Evolutionary conservation across 2,888 invertebrate species (phyloP), one percentile per base, ranked within the genome.

Genomic region (Caenorhabditis plicata): DNA sequence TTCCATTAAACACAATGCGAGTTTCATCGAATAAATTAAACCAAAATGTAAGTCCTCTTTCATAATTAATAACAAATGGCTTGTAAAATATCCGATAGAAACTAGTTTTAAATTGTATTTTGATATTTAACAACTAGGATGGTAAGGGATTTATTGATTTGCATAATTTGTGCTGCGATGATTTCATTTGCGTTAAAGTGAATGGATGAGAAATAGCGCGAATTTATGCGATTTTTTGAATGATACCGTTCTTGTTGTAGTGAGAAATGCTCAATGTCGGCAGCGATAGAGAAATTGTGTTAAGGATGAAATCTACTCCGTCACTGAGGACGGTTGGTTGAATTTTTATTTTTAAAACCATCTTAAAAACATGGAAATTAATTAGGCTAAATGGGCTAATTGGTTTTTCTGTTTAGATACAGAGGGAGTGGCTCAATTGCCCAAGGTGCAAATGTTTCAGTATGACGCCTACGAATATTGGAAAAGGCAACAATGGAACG

Each of bases 191-290:
- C 29, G 7, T 27, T 7, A 27, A 9, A 9, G 4, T 5, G 40
- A 43, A 49, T 31, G 48, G 55, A 48, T 44, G 48, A 48, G 25
- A 19, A 39, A 31, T 19, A 19, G 23, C 22, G 23, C 26, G 15
- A n/a, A 13, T 2, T 3, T 9, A 26, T 29, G 40, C 44, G 45
- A 31, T 48, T 48, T 44, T 49, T 55, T 53, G 53, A 53, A 46
- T 60, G 60, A 60, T 60, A 60, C 60, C 60, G 53, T 49, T 52
- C 50, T 39, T 38, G 29, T 53, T 53, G 41, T 60, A 60, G 60
- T 60, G 60, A 60, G 45, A 53, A n/a, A 60, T 53, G 27, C 27
- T 27, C 35, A 20, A 46, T 36, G 26, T 15, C 13, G 20, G 15
- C 35, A 32, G 17, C 35, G 38, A 39, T 36, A 27, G 40, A 15